Base-by-base conservation (phyloP, 2,797 vertebrate genomes). In the Dicrostonyx torquatus region DNA sequence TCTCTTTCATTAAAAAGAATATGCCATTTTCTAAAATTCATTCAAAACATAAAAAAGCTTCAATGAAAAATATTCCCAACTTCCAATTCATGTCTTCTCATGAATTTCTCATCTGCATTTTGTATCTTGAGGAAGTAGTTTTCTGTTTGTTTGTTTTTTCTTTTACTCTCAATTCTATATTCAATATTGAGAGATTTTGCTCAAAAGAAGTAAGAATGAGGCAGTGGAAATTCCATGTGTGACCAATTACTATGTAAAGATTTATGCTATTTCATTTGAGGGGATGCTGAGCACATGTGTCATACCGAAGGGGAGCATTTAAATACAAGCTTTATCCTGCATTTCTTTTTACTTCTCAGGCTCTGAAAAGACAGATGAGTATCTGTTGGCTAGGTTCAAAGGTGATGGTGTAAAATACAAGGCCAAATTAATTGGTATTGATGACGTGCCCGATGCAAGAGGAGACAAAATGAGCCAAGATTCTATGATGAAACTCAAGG, bases 401-500 rank as follows among this genome's bases (percentile, higher is more conserved):
- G 99, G 99, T 34, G 99, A 99, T 94, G 99, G 99, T 9, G 98
- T 99, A 94, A 98, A 99, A 97, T 99, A 99, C 98, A 99, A 99
- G 98, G 99, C 99, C 97, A 99, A 99, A 96, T 97, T 99, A 53
- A 99, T 99, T 26, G 99, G 99, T 34, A 98, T 99, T 22, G 99
- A 99, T 94, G 99, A 99, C 78, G 99, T 99, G 48, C 98, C 99
- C 0, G 99, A 99, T 91, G 99, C 99, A 95, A 98, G 99, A 97
- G 99, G 99, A 88, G 99, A 99, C 97, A 99, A 99, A 98, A 99
- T 99, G 99, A 99, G 99, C 97, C 99, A 99, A 97, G 99, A 99
- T 98, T 99, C 99, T 79, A 99, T 99, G 99, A 99, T 99, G 99
- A 99, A 99, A 96, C 98, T 99, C 0, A 99, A 99, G 99, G 99